phyloP scores from a whole-genome alignment of 1,140 invertebrate species.

The Drosophila sechellia region DNA sequence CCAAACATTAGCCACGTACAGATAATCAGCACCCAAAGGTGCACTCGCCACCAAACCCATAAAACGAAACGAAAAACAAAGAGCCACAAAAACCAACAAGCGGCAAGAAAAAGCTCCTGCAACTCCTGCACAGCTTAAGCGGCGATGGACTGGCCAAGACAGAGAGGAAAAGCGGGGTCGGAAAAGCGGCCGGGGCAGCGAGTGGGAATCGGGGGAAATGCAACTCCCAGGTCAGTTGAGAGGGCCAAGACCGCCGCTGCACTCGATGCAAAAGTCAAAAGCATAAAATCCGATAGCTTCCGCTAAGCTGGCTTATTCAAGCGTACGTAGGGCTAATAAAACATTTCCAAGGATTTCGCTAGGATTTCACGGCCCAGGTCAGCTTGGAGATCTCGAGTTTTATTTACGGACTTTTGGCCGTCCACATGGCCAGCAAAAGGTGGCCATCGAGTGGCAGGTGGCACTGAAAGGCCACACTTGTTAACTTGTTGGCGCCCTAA shows the following conservation, averaged over 20 bases:
- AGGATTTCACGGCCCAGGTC: constrained; percentile 63
- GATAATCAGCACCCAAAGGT: constrained; percentile 73
- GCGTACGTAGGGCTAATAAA: constrained; percentile 82
- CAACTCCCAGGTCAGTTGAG: constrained; percentile 42
- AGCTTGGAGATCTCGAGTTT: constrained; percentile 50
- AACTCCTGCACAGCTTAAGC: constrained; percentile 71
- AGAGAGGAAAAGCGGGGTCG: constrained; percentile 20
- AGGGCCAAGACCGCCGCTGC: constrained; percentile 31
- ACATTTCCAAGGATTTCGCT: constrained; percentile 81
- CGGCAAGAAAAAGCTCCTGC: constrained; percentile 53
- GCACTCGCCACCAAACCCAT: constrained; percentile 22
- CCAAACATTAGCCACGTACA: constrained; percentile 55
- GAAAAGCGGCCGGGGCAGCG: neutral
- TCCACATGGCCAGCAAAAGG: constrained; percentile 28
- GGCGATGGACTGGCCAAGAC: constrained; percentile 54
- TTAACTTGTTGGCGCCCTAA: constrained; percentile 64
- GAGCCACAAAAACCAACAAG: constrained; percentile 21
- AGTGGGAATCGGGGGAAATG: constrained; percentile 33
- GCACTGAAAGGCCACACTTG: constrained; percentile 56
- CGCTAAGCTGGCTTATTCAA: constrained; percentile 83
- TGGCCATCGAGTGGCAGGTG: constrained; percentile 17
- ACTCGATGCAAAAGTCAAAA: constrained; percentile 75
- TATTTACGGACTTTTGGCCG: constrained; percentile 51
- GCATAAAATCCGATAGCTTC: constrained; percentile 83
- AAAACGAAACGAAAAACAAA: constrained; percentile 42